phyloP scores from a whole-genome alignment of 2,888 invertebrate genomes.

The Cataglyphis albicans region DNA sequence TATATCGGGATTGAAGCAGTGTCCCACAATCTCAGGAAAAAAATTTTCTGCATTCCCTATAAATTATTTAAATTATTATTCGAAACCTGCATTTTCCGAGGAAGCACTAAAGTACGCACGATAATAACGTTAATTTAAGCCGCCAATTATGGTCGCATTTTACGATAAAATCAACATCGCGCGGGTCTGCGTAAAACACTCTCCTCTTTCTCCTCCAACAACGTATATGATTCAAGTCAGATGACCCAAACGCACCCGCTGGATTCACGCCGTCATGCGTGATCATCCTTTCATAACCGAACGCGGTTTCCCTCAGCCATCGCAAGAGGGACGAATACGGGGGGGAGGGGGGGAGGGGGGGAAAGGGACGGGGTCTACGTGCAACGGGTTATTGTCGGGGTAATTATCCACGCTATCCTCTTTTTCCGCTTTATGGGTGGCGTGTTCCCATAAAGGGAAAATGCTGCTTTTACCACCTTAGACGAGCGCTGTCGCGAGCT shows the following conservation, averaged over 20 bases:
- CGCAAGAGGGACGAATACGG: constrained; percentile 15
- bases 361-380: constrained; percentile 43
- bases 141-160: not conserved
- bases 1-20: not conserved
- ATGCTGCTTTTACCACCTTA: constrained; percentile 72
- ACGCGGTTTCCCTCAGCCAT: constrained; percentile 30
- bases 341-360: not conserved
- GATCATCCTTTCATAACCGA: constrained; percentile 40
- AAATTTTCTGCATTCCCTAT: not conserved
- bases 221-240: constrained; percentile 7
- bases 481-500: constrained; percentile 67
- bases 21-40: not conserved
- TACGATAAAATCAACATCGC: constrained; percentile 29
- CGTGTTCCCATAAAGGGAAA: constrained; percentile 68
- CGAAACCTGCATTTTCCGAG: not conserved
- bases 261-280: constrained; percentile 30
- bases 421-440: constrained; percentile 71
- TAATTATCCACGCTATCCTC: constrained; percentile 75
- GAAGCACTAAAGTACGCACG: not conserved
- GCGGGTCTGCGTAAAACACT: not conserved
- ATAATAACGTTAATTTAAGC: not conserved
- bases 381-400: constrained; percentile 63
- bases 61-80: too few species aligned
- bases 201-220: not conserved
- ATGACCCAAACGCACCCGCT: not conserved